phyloP scores from a whole-genome alignment of 1,140 invertebrate genomes.

The Megathymus violae region DNA sequence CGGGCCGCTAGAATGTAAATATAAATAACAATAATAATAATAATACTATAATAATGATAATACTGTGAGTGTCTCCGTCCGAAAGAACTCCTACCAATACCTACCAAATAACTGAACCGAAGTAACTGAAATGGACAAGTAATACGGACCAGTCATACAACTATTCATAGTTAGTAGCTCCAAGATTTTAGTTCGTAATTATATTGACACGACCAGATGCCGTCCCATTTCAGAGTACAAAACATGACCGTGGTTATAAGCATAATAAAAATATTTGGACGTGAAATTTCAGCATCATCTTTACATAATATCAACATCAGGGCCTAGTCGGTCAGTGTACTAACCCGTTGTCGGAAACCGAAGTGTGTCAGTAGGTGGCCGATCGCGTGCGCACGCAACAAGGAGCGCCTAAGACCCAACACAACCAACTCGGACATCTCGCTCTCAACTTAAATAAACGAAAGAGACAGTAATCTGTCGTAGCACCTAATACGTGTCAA shows the following conservation, averaged over 20 bases:
- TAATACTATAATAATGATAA: too few species aligned
- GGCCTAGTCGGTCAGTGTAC: slow-evolving; percentile 54
- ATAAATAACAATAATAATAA: too few species aligned
- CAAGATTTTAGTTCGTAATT: too few species aligned
- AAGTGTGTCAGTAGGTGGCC: slow-evolving; percentile 64
- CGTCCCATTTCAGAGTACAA: not conserved
- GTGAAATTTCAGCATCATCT: slow-evolving; percentile 19
- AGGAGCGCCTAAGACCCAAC: slow-evolving; percentile 17
- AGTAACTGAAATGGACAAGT: too few species aligned
- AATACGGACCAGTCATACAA: too few species aligned
- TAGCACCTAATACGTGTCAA: slow-evolving; percentile 32
- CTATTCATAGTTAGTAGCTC: too few species aligned
- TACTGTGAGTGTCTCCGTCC: too few species aligned
- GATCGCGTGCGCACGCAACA: slow-evolving; percentile 37
- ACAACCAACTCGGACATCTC: slow-evolving; percentile 19
- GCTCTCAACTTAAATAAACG: slow-evolving; percentile 3
- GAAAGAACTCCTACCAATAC: too few species aligned
- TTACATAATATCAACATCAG: slow-evolving; percentile 50
- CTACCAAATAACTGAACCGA: too few species aligned
- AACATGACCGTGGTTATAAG: not conserved
- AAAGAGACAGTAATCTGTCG: slow-evolving; percentile 35
- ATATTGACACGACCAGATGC: not conserved
- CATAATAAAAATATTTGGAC: not conserved
- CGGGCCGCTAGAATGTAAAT: too few species aligned
- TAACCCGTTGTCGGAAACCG: slow-evolving; percentile 52